Conservation (phyloP, 92 coral and sea anemone genomes). For the Porites rus region DNA sequence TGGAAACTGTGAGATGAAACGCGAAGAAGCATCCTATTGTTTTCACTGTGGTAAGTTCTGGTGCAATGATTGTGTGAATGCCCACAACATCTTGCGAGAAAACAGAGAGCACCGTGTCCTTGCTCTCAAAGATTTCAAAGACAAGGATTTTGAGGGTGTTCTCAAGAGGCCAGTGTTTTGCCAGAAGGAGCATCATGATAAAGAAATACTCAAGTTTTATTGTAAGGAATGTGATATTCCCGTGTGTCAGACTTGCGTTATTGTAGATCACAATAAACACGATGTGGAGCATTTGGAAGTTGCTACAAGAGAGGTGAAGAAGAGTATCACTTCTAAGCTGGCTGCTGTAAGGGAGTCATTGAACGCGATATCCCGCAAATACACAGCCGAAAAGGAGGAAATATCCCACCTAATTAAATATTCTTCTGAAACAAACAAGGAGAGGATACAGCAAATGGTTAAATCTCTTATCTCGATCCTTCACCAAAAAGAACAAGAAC, state of each 20-base stretch:
- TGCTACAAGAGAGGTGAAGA: slow-evolving; percentile 11
- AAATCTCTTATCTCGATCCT: neutral
- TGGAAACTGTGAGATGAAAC: neutral
- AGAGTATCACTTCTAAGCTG: neutral
- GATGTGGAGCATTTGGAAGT: slow-evolving; percentile 25
- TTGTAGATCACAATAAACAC: slow-evolving; percentile 29
- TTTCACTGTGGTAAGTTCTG: slow-evolving; percentile 27
- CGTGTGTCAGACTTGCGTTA: slow-evolving; percentile 37
- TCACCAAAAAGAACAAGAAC: neutral
- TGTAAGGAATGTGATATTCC: slow-evolving; percentile 30
- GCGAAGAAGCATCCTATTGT: slow-evolving; percentile 28
- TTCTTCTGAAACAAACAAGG: neutral
- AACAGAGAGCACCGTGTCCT: slow-evolving; percentile 19
- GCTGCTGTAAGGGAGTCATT: neutral
- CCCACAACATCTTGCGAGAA: neutral
- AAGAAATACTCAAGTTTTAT: slow-evolving; percentile 45
- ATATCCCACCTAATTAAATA: neutral
- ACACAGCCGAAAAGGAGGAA: neutral
- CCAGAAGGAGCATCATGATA: slow-evolving; percentile 32
- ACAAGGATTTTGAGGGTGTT: slow-evolving; percentile 16
- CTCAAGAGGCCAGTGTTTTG: slow-evolving; percentile 40
- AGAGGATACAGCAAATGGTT: neutral
- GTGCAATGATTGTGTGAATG: neutral
- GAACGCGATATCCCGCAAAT: too few relatives aligned
- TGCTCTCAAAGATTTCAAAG: slow-evolving; percentile 6